Percentiles rank a stretch among this genome's conserved stretches.
phyloP scores from a whole-genome alignment of 2,113 vertebrate species.

The Pogona vitticeps region DNA sequence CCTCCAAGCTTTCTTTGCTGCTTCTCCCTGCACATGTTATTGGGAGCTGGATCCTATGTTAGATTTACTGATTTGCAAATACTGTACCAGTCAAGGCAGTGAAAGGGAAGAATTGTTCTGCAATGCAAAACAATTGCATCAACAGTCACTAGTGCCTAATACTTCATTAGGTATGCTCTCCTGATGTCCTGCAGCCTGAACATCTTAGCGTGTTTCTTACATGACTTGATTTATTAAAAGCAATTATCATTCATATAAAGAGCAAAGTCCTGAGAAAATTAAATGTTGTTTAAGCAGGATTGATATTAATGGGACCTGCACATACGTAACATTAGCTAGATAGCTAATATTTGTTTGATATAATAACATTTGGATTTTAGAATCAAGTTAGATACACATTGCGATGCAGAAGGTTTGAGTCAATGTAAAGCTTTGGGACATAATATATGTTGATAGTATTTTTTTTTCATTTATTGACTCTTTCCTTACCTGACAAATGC shows the following conservation, averaged over 20 bases:
- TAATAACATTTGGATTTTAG: neutral
- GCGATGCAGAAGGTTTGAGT: neutral
- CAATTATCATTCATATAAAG: constrained; percentile 2
- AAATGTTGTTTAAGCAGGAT: neutral
- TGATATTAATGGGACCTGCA: neutral
- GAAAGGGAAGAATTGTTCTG: neutral
- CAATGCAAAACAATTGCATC: neutral
- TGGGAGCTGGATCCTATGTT: neutral
- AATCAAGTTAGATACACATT: neutral
- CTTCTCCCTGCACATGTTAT: neutral
- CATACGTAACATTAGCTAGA: neutral
- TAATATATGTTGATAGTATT: neutral
- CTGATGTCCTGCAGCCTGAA: neutral
- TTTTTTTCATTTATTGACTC: too few relatives aligned
- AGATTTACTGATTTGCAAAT: neutral
- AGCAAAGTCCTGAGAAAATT: neutral
- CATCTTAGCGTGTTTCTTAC: neutral
- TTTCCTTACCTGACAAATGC: neutral
- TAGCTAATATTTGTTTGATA: neutral
- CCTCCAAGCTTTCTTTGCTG: neutral
- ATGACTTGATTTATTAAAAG: neutral
- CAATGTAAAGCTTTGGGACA: neutral
- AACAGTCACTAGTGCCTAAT: neutral
- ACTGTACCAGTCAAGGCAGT: neutral
- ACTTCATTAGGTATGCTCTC: neutral